A percentile compares a stretch with the other conserved stretches of the same genome.
Conservation (phyloP, 92 coral and sea anemone genomes). For the Isaurus tuberculatus region DNA sequence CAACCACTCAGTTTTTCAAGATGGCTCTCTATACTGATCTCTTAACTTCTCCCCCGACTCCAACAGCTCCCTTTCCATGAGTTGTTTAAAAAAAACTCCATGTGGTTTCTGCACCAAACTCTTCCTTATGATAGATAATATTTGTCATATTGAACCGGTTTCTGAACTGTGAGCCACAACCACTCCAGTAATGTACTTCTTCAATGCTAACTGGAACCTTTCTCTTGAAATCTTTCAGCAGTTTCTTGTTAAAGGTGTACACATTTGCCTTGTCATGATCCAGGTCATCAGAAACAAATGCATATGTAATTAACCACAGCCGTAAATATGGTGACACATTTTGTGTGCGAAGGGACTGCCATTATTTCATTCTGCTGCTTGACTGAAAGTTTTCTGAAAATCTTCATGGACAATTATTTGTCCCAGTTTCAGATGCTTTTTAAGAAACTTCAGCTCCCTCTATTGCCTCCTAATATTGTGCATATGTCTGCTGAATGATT, state of each 20-base stretch:
- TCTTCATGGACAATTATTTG: slow-evolving; percentile 15
- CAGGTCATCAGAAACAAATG: not conserved
- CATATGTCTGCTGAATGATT: too few relatives aligned
- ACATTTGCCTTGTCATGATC: slow-evolving; percentile 29
- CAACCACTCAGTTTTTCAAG: slow-evolving; percentile 45
- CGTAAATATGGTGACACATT: not conserved
- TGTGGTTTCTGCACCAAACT: slow-evolving; percentile 34
- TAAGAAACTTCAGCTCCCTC: too few relatives aligned
- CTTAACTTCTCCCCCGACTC: slow-evolving; percentile 52
- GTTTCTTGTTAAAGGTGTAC: not conserved
- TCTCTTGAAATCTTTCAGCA: not conserved
- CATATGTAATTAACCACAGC: slow-evolving; percentile 29
- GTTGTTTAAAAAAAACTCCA: slow-evolving; percentile 58
- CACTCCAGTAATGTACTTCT: slow-evolving; percentile 13
- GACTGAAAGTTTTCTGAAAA: slow-evolving; percentile 48
- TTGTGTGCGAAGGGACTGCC: slow-evolving; percentile 7
- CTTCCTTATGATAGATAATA: slow-evolving; percentile 33
- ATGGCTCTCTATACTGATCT: slow-evolving; percentile 51
- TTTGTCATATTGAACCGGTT: not conserved
- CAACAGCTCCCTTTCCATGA: slow-evolving; percentile 60
- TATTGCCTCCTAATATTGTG: too few relatives aligned
- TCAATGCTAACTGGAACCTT: not conserved
- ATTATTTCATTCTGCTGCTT: slow-evolving; percentile 29
- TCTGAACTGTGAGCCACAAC: slow-evolving; percentile 15
- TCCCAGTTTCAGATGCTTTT: too few relatives aligned